Evolutionary conservation across 2,797 vertebrate genomes (phyloP), one percentile per base, ranked within the genome.

Genomic region (Microcaecilia unicolor): DNA sequence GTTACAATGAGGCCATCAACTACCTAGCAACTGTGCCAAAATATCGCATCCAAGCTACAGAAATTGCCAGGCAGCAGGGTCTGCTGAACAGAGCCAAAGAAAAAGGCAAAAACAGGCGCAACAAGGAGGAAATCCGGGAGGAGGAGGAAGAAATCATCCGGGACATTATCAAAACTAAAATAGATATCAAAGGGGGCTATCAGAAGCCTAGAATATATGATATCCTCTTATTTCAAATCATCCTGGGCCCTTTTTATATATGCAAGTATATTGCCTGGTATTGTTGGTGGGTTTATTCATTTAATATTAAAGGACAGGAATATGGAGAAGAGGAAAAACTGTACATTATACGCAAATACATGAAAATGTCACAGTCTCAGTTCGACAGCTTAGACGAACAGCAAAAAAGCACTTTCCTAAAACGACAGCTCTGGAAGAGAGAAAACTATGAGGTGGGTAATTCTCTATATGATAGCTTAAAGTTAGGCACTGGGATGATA

Each of bases 141-240:
- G 91, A 97, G 48, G 93, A 97, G 25, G 94, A 98, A 61, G 89
- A 89, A 69, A 87, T 96, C 37, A 96, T 98, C 58, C 87, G 90
- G 5, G 86, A 93, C 65, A 95, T 98, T 54, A 98, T 98, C 64
- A 97, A 95, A 67, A 98, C 80, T 55, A 98, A 95, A 79, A 95
- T 98, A 24, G 95, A 98, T 71, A 98, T 98, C 58, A 93, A 97
- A 58, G 95, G 95, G 1, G 92, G 93, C 51, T 98, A 96, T 66
- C 92, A 97, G 72, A 98, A 96, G 41, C 95, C 95, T 28, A 86
- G 87, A 43, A 58, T 98, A 43, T 83, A 76, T 0, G 92, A 98
- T 70, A 94, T 98, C 48, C 84, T 98, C 31, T 66, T 98, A 9
- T 93, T 90, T 51, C 86, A 93, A 59, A 86, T 98, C 3, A 37